These are phyloP conservation scores for Gymnopithys bicolor DNA, from an alignment of 2,797 vertebrate genomes.

Conservation along the genomic window DNA sequence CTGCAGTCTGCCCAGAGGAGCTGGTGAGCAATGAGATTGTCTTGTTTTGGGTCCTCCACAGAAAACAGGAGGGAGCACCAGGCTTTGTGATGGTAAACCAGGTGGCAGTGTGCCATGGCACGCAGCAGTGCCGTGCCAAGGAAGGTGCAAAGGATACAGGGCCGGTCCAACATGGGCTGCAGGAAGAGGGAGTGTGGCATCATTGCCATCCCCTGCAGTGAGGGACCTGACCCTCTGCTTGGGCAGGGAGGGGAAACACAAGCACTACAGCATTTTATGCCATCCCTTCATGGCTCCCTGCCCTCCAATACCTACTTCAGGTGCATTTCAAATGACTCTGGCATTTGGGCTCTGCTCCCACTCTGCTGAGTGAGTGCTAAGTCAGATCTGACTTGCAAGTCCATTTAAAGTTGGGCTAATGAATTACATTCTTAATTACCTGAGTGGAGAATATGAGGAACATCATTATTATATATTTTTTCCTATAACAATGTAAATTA, in stretches of 20 bases:
- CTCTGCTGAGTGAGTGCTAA: neutral
- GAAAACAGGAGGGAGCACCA: neutral
- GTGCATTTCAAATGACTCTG: neutral
- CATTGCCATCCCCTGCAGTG: neutral
- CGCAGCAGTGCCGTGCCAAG: neutral
- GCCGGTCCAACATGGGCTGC: neutral
- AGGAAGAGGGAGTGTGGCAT: neutral
- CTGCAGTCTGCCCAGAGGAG: slow-evolving; percentile 45
- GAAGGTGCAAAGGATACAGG: neutral
- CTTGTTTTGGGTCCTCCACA: neutral
- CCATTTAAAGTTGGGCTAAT: neutral
- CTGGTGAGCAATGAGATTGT: slow-evolving; percentile 46
- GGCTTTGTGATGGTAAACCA: neutral
- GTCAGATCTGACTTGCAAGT: neutral
- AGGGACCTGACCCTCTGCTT: neutral
- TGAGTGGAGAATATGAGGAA: neutral
- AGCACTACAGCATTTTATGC: neutral
- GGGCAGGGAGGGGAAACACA: neutral
- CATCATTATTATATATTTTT: neutral
- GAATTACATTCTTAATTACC: neutral
- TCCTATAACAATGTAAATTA: neutral
- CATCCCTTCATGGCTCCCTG: neutral
- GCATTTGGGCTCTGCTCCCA: neutral
- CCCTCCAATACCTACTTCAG: neutral
- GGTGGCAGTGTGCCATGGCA: neutral